Percentiles rank a stretch among this genome's conserved stretches.
These are phyloP conservation scores for Morinoia aosen DNA, from an alignment of 2,888 invertebrate genomes.

Conservation along the genomic window DNA sequence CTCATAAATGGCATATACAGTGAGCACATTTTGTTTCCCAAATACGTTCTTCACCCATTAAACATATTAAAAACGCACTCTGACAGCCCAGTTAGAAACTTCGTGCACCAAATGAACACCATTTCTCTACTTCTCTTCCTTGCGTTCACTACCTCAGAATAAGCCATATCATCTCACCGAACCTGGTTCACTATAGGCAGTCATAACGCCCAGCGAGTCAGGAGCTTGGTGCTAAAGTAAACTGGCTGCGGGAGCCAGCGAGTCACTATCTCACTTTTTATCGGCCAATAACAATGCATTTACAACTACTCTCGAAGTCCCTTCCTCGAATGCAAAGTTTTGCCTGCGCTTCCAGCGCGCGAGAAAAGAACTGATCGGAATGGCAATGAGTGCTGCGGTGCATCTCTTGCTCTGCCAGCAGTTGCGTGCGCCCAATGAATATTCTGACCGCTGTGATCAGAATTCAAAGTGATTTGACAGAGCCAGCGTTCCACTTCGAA, in stretches of 20 bases:
- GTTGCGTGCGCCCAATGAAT: not conserved
- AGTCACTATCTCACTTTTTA: slow-evolving; percentile 23
- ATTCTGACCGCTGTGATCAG: not conserved
- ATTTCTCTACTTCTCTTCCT: not conserved
- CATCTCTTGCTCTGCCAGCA: not conserved
- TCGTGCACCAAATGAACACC: not conserved
- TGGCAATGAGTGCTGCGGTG: not conserved
- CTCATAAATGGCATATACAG: no score
- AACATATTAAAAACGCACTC: not conserved
- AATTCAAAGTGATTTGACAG: not conserved
- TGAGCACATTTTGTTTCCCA: not conserved
- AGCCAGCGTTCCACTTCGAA: not conserved
- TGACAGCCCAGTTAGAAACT: not conserved
- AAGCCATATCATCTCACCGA: not conserved
- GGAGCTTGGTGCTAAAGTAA: not conserved
- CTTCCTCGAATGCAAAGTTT: not conserved
- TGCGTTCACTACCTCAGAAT: not conserved
- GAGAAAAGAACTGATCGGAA: not conserved
- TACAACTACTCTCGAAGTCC: not conserved
- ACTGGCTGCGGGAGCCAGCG: not conserved
- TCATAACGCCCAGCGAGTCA: not conserved
- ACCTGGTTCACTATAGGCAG: not conserved
- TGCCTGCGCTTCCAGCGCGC: not conserved
- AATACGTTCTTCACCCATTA: not conserved
- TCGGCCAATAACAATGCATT: slow-evolving; percentile 30